phyloP scores from a whole-genome alignment of 92 coral and sea anemone species.

The Hydrozoanthus gracilis region DNA sequence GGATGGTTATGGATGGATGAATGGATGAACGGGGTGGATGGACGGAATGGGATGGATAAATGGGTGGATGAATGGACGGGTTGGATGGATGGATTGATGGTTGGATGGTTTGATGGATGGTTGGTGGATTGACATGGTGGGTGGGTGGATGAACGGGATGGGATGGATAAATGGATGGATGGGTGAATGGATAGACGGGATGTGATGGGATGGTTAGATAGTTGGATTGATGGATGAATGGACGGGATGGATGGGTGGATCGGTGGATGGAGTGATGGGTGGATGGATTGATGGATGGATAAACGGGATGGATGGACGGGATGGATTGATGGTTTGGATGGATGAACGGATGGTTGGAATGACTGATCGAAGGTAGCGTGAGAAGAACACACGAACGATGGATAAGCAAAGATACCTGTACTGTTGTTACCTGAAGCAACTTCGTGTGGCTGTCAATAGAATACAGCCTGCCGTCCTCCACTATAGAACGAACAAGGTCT shows the following conservation, averaged over 20 bases:
- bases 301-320: background rate
- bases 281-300: background rate
- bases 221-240: background rate
- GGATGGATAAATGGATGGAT: background rate
- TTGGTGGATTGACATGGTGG: background rate
- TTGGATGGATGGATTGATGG: too few relatives aligned
- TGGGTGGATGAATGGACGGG: too few relatives aligned
- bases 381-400: conserved; percentile 14
- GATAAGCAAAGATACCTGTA: conserved; percentile 22
- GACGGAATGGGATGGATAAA: too few relatives aligned
- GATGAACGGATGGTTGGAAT: background rate
- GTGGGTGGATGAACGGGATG: background rate
- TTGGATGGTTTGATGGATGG: too few relatives aligned
- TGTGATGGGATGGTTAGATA: background rate
- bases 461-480: conserved; percentile 82
- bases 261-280: background rate
- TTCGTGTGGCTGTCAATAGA: conserved; percentile 79
- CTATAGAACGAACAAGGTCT: conserved; percentile 75
- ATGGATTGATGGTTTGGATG: background rate
- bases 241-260: background rate
- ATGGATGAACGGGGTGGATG: too few relatives aligned
- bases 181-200: background rate
- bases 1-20: too few relatives aligned
- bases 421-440: conserved; percentile 76
- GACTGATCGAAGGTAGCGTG: background rate